Percentiles rank a stretch among this genome's conserved stretches.
Evolutionary conservation across 2,888 invertebrate species (phyloP).

Genomic region (Caenorhabditis sp.): DNA sequence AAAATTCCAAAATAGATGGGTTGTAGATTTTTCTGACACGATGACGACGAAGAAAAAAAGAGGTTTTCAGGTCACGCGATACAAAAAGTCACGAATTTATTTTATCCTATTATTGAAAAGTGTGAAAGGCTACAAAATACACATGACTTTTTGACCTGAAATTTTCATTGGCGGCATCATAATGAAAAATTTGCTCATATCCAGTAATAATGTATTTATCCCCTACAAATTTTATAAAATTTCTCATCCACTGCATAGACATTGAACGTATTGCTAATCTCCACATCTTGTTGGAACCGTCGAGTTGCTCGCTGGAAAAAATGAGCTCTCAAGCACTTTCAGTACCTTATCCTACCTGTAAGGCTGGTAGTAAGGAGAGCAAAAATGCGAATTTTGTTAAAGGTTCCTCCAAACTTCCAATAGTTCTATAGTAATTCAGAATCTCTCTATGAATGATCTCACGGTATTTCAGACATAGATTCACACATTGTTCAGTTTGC

Average conservation of each 20-base stretch:
- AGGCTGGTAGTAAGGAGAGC: slow-evolving; percentile 40
- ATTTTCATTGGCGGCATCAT: too few species aligned
- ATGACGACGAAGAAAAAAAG: too few species aligned
- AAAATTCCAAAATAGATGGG: not conserved
- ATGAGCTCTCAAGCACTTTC: not conserved
- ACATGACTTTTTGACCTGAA: too few species aligned
- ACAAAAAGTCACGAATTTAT: too few species aligned
- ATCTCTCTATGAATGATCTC: slow-evolving; percentile 40
- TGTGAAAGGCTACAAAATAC: too few species aligned
- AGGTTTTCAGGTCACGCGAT: too few species aligned
- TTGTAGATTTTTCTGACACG: not conserved
- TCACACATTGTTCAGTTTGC: slow-evolving; percentile 37
- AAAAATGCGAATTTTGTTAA: slow-evolving; percentile 39
- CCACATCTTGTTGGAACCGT: slow-evolving; percentile 54
- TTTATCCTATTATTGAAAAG: too few species aligned
- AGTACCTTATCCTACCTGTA: slow-evolving; percentile 21
- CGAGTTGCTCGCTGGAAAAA: slow-evolving; percentile 45
- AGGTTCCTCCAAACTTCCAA: slow-evolving; percentile 29
- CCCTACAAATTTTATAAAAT: slow-evolving; percentile 49
- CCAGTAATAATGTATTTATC: too few species aligned
- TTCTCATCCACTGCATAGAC: slow-evolving; percentile 45
- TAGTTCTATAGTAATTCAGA: slow-evolving; percentile 38
- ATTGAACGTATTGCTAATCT: slow-evolving; percentile 52
- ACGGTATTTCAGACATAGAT: slow-evolving; percentile 19
- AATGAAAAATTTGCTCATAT: too few species aligned